Percentiles rank a stretch among this genome's conserved stretches.
Evolutionary conservation across 1,140 invertebrate genomes (phyloP).

Genomic region (Diorhabda elongata): DNA sequence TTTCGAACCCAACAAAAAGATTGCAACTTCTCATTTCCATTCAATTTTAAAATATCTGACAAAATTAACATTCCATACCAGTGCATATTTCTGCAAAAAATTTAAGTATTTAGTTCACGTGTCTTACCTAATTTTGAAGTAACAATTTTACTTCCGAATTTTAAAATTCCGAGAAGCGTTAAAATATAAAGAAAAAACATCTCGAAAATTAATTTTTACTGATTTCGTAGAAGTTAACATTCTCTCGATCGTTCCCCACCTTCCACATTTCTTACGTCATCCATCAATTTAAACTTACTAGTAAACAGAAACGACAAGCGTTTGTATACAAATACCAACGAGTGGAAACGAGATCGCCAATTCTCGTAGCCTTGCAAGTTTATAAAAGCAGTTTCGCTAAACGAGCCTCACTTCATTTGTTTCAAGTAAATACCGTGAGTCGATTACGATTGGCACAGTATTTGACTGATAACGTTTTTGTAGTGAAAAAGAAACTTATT

Average conservation of each 20-base stretch:
- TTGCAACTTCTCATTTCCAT: no score
- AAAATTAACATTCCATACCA: no score
- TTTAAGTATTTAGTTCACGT: no score
- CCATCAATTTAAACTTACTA: slow-evolving; percentile 6
- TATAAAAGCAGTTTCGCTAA: slow-evolving; percentile 14
- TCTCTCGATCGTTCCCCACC: slow-evolving; percentile 4
- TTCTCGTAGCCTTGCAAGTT: slow-evolving; percentile 7
- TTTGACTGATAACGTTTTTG: slow-evolving; percentile 6
- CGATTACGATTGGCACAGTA: neutral
- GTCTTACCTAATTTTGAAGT: no score
- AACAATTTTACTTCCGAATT: neutral
- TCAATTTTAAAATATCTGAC: no score
- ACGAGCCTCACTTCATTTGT: slow-evolving; percentile 13
- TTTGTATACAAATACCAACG: neutral
- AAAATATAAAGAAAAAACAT: neutral
- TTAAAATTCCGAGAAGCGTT: neutral
- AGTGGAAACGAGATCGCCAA: neutral
- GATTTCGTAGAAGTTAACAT: neutral
- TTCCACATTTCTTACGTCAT: slow-evolving; percentile 9
- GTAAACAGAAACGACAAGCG: neutral
- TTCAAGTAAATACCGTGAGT: slow-evolving; percentile 8
- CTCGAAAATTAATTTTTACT: neutral
- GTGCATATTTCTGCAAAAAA: no score
- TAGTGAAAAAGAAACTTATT: neutral
- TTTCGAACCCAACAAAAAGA: no score